These are phyloP conservation scores for Antedon bifida DNA, from an alignment of 35 echinoderm and acorn worm genomes.

Conservation along the genomic window DNA sequence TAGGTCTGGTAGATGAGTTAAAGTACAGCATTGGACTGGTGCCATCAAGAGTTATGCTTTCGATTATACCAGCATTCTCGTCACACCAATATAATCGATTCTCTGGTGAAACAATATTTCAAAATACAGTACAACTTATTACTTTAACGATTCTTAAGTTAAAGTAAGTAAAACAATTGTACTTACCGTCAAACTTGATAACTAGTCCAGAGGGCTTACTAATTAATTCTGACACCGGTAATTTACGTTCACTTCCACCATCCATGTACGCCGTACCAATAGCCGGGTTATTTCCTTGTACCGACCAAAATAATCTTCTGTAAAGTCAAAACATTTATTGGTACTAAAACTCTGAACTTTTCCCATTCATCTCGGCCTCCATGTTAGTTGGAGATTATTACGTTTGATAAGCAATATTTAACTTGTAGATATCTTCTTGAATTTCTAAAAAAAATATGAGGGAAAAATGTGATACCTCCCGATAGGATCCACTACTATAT, in stretches of 20 bases:
- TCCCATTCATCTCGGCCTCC: too few species aligned
- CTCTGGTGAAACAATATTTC: background rate
- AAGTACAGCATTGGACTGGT: background rate
- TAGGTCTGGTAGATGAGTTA: background rate
- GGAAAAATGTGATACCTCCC: constrained; percentile 61
- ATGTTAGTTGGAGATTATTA: too few species aligned
- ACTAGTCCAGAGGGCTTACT: background rate
- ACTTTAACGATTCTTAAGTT: too few species aligned
- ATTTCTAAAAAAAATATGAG: too few species aligned
- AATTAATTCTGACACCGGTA: background rate
- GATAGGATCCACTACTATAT: constrained; percentile 66
- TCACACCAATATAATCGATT: background rate
- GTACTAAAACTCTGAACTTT: too few species aligned
- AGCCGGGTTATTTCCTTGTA: background rate
- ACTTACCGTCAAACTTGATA: background rate
- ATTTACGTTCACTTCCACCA: background rate
- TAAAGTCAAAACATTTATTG: background rate
- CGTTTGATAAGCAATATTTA: too few species aligned
- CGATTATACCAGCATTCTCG: background rate
- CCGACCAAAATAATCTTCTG: background rate
- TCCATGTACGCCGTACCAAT: background rate
- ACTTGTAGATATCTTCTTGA: too few species aligned
- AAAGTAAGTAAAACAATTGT: too few species aligned
- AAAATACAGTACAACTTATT: too few species aligned
- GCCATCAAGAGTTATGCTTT: background rate